Evolutionary conservation across 2,113 vertebrate genomes (phyloP), one percentile per base, ranked within the genome.

Genomic region (Ceyx margarethae): DNA sequence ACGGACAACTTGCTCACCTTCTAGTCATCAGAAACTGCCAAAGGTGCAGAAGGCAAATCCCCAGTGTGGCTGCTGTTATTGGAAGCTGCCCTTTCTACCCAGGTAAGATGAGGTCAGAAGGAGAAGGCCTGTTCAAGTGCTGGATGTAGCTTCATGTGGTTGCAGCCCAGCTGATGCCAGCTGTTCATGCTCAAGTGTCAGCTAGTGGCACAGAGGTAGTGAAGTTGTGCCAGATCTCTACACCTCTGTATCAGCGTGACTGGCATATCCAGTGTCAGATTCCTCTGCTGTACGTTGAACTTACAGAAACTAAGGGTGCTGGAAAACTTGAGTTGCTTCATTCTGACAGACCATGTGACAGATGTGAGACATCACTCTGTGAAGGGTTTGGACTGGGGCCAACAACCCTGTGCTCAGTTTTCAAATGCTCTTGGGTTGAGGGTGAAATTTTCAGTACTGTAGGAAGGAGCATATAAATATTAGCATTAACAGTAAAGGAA

Each of bases 261-360:
- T 60, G 40, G 22, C 37, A 10, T 11, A 20, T 67, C 45, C 29
- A 26, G 20, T n/a, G 64, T 42, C 35, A 45, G 40, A 23, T 37
- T 64, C 29, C 33, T 15, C 33, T 57, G 40, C 16, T 61, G 62
- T 58, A 50, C 81, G 25, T n/a, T 68, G 43, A 68, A 62, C 42
- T 77, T 54, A 37, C n/a, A 48, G 26, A 85, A 62, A 18, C 48
- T 42, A 40, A 46, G 0, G 20, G 7, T 17, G 45, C 46, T 73
- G 64, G 58, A 58, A 65, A 72, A 20, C 11, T 92, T 8, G 21
- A 75, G 60, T 45, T 86, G 56, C 60, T 86, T 80, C 22, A 43
- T 9, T 62, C 23, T 46, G 64, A 21, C 60, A 77, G 54, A 15
- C 9, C 0, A 3, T 0, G 0, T 33, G 57, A 57, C 8, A 35